Percentiles rank a stretch among this genome's conserved stretches.
Evolutionary conservation across 2,113 vertebrate species (phyloP).

Genomic region (Uria aalge): DNA sequence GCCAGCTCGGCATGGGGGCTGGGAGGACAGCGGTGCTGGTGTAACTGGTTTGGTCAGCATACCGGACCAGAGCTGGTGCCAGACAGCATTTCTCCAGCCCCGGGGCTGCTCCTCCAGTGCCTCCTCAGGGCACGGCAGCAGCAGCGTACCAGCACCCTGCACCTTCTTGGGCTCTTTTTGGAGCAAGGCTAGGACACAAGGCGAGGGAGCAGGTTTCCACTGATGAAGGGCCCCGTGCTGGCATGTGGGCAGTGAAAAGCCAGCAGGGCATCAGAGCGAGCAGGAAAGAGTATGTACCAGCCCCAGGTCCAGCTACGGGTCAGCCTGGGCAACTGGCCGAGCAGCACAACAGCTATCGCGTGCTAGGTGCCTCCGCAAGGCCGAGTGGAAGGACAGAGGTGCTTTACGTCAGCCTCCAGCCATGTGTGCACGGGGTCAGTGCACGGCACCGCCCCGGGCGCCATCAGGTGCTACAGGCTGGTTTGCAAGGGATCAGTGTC

Average conservation of each 20-base stretch:
- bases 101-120: rapidly evolving
- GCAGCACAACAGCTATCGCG: rapidly evolving
- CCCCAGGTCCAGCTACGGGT: rapidly evolving
- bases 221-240: rapidly evolving
- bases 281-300: rapidly evolving
- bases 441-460: rapidly evolving
- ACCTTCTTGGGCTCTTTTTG: rapidly evolving
- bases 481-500: background rate
- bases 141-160: background rate
- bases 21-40: background rate
- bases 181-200: rapidly evolving
- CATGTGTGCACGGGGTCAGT: background rate
- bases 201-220: background rate
- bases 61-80: background rate
- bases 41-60: slow-evolving; percentile 42
- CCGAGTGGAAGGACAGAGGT: background rate
- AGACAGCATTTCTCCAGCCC: background rate
- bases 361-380: background rate
- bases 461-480: rapidly evolving
- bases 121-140: background rate
- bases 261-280: rapidly evolving
- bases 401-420: background rate
- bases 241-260: background rate
- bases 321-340: rapidly evolving
- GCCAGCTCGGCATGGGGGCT: background rate